phyloP scores from a whole-genome alignment of 2,797 vertebrate genomes.

The Miichthys miiuy region DNA sequence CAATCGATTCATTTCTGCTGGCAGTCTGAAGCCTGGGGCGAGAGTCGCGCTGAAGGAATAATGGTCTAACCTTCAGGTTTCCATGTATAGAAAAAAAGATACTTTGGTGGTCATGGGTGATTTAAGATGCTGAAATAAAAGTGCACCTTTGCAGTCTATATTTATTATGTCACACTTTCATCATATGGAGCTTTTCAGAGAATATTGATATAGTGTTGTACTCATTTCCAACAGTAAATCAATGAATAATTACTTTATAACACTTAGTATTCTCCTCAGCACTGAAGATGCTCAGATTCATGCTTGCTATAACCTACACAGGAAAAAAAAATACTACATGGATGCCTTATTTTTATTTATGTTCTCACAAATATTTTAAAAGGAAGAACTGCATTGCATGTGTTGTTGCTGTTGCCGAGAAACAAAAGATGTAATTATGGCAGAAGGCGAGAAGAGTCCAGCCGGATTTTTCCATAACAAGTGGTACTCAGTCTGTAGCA shows the following conservation, averaged over 20 bases:
- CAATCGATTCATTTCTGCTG: constrained; percentile 63
- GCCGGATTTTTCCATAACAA: constrained; percentile 50
- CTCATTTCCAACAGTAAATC: constrained; percentile 20
- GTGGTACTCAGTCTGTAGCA: background rate
- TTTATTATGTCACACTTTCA: constrained; percentile 10
- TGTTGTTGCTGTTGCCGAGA: constrained; percentile 29
- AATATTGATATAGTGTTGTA: background rate
- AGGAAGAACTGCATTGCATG: constrained; percentile 12
- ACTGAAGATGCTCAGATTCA: constrained; percentile 1
- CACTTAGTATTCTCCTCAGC: background rate
- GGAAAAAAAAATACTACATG: background rate
- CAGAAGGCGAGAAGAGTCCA: constrained; percentile 22
- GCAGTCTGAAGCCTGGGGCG: constrained; percentile 47
- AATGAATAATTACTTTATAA: constrained; percentile 2
- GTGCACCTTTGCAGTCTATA: background rate
- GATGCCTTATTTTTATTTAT: constrained; percentile 13
- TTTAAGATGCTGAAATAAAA: constrained; percentile 28
- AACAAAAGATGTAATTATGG: constrained; percentile 42
- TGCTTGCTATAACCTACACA: background rate
- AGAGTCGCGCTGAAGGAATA: constrained; percentile 16
- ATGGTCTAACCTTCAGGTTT: constrained; percentile 43
- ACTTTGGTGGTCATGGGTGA: constrained; percentile 9
- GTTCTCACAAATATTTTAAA: constrained; percentile 16
- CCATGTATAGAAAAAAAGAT: constrained; percentile 4
- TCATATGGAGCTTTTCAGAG: background rate